Conservation (phyloP, 2,113 vertebrate species). For the Phalacrocorax carbo region DNA sequence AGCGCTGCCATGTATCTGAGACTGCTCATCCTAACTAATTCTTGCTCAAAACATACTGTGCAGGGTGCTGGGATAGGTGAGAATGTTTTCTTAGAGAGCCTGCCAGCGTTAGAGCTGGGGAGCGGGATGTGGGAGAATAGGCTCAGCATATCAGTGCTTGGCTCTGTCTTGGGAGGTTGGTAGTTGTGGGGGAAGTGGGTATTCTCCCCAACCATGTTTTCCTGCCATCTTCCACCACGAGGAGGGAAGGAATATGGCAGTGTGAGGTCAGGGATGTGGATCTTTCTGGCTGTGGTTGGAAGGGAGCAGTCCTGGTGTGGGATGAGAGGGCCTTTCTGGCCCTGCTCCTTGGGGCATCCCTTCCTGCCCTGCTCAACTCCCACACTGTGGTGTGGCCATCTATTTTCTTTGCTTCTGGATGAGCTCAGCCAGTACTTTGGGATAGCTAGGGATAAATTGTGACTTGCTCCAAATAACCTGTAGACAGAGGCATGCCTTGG, state of each 20-base stretch:
- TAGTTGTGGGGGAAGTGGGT: not conserved
- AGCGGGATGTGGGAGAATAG: not conserved
- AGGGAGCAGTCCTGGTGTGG: not conserved
- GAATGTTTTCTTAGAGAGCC: rapidly evolving
- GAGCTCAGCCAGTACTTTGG: conserved; percentile 3
- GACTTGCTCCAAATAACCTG: conserved; percentile 22
- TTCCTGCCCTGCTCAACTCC: not conserved
- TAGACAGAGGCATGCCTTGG: not conserved
- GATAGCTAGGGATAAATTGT: not conserved
- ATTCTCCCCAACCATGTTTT: not conserved
- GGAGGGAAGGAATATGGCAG: not conserved
- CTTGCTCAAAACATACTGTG: not conserved
- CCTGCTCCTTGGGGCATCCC: not conserved
- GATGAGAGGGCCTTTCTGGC: not conserved
- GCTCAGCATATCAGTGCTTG: rapidly evolving
- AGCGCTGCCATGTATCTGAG: not conserved
- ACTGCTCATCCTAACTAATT: not conserved
- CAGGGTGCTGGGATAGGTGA: not conserved
- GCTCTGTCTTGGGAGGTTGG: not conserved
- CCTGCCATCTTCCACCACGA: not conserved
- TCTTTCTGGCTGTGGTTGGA: not conserved
- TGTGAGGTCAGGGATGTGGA: not conserved
- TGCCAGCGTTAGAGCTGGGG: not conserved
- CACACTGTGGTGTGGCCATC: rapidly evolving
- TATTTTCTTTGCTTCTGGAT: not conserved